A percentile compares a stretch with the other conserved stretches of the same genome.
These are phyloP conservation scores for Aviceda subcristata DNA, from an alignment of 2,113 vertebrate genomes.

Conservation along the genomic window DNA sequence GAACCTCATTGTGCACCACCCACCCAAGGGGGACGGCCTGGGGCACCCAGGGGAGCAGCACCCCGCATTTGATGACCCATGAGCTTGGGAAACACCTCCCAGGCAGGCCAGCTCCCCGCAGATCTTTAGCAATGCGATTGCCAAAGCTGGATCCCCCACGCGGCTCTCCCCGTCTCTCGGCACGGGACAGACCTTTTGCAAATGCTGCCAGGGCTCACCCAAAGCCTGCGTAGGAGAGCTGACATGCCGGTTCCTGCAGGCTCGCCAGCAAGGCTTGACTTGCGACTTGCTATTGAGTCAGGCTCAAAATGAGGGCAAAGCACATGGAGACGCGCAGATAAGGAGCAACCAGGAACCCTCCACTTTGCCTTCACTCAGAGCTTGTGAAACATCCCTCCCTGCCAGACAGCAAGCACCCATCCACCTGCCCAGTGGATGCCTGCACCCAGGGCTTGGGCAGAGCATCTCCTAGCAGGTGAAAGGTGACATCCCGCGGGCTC, in stretches of 20 bases:
- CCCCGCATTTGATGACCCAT: accelerated
- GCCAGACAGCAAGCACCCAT: background rate
- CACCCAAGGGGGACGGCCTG: background rate
- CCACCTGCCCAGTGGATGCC: background rate
- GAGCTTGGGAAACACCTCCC: background rate
- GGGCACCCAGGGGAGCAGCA: background rate
- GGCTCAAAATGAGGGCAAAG: background rate
- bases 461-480: background rate
- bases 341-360: background rate
- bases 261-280: background rate
- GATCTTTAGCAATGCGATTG: accelerated
- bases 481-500: background rate
- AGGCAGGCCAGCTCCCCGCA: background rate
- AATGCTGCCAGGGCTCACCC: background rate
- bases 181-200: background rate
- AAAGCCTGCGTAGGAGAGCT: background rate
- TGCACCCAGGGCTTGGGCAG: background rate
- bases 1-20: background rate
- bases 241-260: background rate
- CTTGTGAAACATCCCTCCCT: background rate
- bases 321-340: accelerated
- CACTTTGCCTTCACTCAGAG: background rate
- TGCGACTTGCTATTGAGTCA: background rate
- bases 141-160: accelerated
- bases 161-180: accelerated